Base-by-base conservation (phyloP, 30 jellyfish, hydroid and myxozoan species). In the Cassiopea andromeda region DNA sequence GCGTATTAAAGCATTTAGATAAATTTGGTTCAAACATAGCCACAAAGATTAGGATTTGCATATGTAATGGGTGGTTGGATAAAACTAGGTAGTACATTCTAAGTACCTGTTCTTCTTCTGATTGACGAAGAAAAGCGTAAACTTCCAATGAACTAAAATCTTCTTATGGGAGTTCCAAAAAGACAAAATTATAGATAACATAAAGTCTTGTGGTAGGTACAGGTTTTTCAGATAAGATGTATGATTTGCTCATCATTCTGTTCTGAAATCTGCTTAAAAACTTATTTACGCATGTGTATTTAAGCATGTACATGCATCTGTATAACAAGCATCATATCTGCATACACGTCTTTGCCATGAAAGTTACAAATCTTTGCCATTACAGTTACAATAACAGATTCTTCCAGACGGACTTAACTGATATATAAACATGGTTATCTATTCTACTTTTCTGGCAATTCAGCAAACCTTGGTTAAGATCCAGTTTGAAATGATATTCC, bases 161-260 rank as follows among this genome's bases (percentile, higher is more conserved):
- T 77, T 77, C 86, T 77, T 77, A 77, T 48, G 15, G 15, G 73
- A 17, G 86, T 19, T 58, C 86, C 73, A 47, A 69, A 7, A 38
- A 77, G 16, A 47, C 74, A 47, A 49, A 48, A 17, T 50, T 48
- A 74, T 14, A 73, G 70, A 49, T 74, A 19, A 16, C 46, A 77
- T 77, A 77, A 50, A 77, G 19, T 12, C 86, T 70, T 77, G 86
- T 77, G 86, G 86, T 77, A 60, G 7, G 86, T 77, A 58, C 49
- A 1, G 70, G 86, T 1, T 77, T 77, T 1, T 16, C 67, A 5
- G 83, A 27, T 75, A 44, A 75, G 2, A n/a, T 75, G 64, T 10
- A 54, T 3, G 64, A 6, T 54, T 54, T 10, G 64, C 10, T 6
- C 64, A 27, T 27, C 38, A 27, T 54, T 54, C 64, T 54, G 10